A percentile compares a stretch with the other conserved stretches of the same genome.
Evolutionary conservation across 2,113 vertebrate species (phyloP).

Genomic region (Pelodiscus sinensis): DNA sequence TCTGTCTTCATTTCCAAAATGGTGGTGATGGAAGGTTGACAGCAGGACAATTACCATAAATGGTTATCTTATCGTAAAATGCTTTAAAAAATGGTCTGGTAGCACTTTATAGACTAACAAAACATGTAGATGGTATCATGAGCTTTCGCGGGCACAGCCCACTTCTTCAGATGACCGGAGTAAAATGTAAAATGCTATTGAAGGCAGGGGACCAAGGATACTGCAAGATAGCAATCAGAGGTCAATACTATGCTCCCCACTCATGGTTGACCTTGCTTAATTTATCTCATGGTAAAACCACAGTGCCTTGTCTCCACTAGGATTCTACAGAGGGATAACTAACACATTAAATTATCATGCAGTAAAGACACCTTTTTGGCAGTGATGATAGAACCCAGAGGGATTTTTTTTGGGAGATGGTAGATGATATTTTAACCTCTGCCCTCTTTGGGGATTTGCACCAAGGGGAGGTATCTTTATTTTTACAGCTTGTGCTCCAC

Average conservation of each 20-base stretch:
- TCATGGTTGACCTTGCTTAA: not conserved
- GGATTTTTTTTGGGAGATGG: not conserved
- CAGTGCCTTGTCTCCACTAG: not conserved
- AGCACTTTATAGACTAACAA: too few relatives aligned
- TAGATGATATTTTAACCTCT: not conserved
- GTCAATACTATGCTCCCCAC: not conserved
- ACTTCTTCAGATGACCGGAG: too few relatives aligned
- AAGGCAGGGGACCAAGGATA: not conserved
- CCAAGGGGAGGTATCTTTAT: not conserved
- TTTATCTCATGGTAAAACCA: constrained; percentile 37
- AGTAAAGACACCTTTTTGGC: not conserved
- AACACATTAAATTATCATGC: not conserved
- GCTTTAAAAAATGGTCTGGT: too few relatives aligned
- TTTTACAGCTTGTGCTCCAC: not conserved
- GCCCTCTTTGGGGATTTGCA: not conserved
- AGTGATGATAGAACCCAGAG: not conserved
- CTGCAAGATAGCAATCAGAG: not conserved
- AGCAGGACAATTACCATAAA: not conserved
- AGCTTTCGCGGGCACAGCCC: too few relatives aligned
- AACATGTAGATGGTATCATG: too few relatives aligned
- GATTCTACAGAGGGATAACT: not conserved
- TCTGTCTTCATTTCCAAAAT: not conserved
- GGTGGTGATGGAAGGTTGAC: not conserved
- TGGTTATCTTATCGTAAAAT: too few relatives aligned
- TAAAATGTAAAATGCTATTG: not conserved